Conservation (phyloP, 2,113 vertebrate genomes). For the Dasyurus viverrinus region DNA sequence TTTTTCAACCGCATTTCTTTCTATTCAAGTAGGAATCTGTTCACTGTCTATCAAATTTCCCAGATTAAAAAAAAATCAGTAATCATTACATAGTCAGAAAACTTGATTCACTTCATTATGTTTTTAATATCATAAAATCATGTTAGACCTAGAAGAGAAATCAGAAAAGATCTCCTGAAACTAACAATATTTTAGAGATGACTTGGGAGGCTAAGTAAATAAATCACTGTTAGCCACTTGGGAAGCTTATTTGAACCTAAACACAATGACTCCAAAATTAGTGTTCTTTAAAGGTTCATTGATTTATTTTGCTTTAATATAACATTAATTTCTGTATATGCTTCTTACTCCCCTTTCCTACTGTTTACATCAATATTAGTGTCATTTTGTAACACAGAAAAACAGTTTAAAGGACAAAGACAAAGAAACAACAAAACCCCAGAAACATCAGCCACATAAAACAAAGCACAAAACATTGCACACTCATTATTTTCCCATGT, state of each 20-base stretch:
- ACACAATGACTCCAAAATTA: neutral
- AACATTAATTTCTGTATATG: neutral
- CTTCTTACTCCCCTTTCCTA: neutral
- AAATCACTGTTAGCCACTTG: neutral
- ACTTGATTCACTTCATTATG: neutral
- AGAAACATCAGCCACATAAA: neutral
- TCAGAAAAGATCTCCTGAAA: neutral
- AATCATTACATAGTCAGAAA: neutral
- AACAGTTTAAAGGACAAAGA: neutral
- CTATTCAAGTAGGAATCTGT: neutral
- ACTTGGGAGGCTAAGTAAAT: neutral
- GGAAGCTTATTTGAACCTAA: neutral
- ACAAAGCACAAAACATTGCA: neutral
- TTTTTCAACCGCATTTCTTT: neutral
- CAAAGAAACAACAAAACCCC: neutral
- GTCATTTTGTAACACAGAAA: neutral
- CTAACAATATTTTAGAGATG: neutral
- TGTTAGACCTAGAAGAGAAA: neutral
- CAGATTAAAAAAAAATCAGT: neutral
- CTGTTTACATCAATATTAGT: neutral
- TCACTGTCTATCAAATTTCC: neutral
- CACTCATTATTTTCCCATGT: neutral
- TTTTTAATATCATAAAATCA: neutral
- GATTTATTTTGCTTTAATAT: neutral
- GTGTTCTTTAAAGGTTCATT: neutral